Evolutionary conservation across 2,797 vertebrate species (phyloP), one percentile per base, ranked within the genome.

Genomic region (Clarias fuscus): DNA sequence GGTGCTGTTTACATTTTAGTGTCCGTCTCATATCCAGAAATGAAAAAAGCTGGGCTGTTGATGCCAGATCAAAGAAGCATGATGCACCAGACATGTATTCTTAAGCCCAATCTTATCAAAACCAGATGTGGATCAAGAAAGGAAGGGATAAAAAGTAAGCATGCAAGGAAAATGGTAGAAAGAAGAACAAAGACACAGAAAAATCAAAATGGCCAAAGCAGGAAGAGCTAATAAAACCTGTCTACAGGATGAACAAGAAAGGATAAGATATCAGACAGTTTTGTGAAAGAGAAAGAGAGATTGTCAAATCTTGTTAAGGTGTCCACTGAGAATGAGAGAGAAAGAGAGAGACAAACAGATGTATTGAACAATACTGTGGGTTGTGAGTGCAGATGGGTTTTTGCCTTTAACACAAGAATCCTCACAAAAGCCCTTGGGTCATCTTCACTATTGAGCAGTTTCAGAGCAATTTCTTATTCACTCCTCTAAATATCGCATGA

Each of bases 101-200:
- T 87, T 77, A 86, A 59, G 48, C 82, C 53, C 77, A 40, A 22
- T 65, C 88, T 92, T 88, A 95, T 93, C 85, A 89, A 93, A 94
- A 92, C 91, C 93, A 93, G 91, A 94, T 95, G 93, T 84, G 90
- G 70, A 90, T 48, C 72, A 86, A 84, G 73, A 37, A 65, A 71
- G 37, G 37, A 40, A 18, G 56, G 58, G 33, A 30, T 4, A 56
- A 22, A 68, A 73, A 65, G 40, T 11, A 20, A 24, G 58, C 40
- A 48, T 56, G 72, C 64, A 30, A 77, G 83, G 30, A 71, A 59
- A 62, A 30, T 43, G 22, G 6, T 20, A 65, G 58, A 64, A 77
- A 75, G 76, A 56, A 30, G 4, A 84, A 67, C 70, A 79, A 79
- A 80, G 43, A 64, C 75, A 40, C 15, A 61, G 59, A 56, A 81